phyloP scores from a whole-genome alignment of 2,113 vertebrate genomes.

The Pleuronectes platessa region DNA sequence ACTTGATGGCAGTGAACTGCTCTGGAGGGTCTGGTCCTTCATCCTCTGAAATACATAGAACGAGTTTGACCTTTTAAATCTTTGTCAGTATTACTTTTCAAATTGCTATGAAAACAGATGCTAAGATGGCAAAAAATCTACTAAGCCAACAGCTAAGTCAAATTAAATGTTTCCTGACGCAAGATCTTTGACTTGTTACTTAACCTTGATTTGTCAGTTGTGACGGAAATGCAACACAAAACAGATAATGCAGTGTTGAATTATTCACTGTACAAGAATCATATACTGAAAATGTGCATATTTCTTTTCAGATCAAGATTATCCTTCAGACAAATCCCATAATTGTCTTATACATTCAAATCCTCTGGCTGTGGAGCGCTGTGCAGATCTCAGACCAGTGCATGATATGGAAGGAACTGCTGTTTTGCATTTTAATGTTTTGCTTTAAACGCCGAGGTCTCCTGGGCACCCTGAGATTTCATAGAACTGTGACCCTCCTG shows the following conservation, averaged over 20 bases:
- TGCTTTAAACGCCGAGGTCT: background rate
- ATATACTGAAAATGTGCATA: too few relatives aligned
- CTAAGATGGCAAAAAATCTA: too few relatives aligned
- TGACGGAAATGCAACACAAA: too few relatives aligned
- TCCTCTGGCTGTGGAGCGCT: background rate
- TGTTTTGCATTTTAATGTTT: slow-evolving; percentile 30
- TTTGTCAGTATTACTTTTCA: background rate
- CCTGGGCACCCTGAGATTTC: background rate
- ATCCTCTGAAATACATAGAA: slow-evolving; percentile 82
- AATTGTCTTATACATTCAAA: slow-evolving; percentile 39
- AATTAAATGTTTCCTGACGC: too few relatives aligned
- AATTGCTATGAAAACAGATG: background rate
- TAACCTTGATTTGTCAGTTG: too few relatives aligned
- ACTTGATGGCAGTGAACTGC: slow-evolving; percentile 94
- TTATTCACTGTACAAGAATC: too few relatives aligned
- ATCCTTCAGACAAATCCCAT: background rate
- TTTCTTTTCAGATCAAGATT: too few relatives aligned
- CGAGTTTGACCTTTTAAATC: slow-evolving; percentile 17
- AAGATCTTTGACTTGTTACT: too few relatives aligned
- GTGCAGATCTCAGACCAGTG: slow-evolving; percentile 13
- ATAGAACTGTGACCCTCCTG: background rate
- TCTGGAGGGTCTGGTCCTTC: slow-evolving; percentile 95
- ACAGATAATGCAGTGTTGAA: too few relatives aligned
- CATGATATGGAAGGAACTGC: background rate
- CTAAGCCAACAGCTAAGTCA: too few relatives aligned